Conservation (phyloP, 2,888 invertebrate species). For the Hirtodrosophila duncani region DNA sequence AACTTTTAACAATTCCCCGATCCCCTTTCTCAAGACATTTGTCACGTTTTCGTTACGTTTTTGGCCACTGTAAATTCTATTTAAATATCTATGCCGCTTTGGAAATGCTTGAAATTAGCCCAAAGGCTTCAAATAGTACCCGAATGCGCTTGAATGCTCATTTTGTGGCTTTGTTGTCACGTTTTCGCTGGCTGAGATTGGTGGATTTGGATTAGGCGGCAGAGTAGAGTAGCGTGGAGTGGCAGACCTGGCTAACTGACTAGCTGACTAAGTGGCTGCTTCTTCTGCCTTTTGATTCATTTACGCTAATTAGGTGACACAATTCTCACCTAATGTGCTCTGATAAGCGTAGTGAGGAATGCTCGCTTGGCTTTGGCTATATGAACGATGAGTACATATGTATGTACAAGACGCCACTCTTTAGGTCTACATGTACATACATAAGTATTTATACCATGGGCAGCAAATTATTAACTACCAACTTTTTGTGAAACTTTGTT, state of each 20-base stretch:
- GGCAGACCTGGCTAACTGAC: slow-evolving; percentile 10
- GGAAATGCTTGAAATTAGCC: slow-evolving; percentile 62
- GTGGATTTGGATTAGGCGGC: slow-evolving; percentile 47
- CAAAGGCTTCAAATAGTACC: slow-evolving; percentile 41
- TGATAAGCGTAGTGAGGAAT: slow-evolving; percentile 51
- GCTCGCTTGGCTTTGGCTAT: slow-evolving; percentile 4
- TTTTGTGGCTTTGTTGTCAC: slow-evolving; percentile 51
- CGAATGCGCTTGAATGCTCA: slow-evolving; percentile 24
- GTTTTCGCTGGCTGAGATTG: slow-evolving; percentile 56
- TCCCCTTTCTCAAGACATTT: slow-evolving; percentile 10
- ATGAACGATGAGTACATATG: too few species aligned
- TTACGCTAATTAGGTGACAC: slow-evolving; percentile 78
- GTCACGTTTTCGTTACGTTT: slow-evolving; percentile 26
- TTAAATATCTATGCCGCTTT: slow-evolving; percentile 28
- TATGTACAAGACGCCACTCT: too few species aligned
- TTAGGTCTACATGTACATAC: too few species aligned
- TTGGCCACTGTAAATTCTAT: slow-evolving; percentile 33
- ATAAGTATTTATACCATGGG: too few species aligned
- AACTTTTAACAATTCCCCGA: too few species aligned
- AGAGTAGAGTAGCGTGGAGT: slow-evolving; percentile 44
- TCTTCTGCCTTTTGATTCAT: slow-evolving; percentile 56
- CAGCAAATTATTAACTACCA: slow-evolving; percentile 35
- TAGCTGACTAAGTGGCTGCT: slow-evolving; percentile 13
- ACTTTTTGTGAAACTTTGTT: slow-evolving; percentile 21
- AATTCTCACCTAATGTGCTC: slow-evolving; percentile 76